These are phyloP conservation scores for Myrmophylax atrothorax DNA, from an alignment of 2,113 vertebrate genomes.

Conservation along the genomic window DNA sequence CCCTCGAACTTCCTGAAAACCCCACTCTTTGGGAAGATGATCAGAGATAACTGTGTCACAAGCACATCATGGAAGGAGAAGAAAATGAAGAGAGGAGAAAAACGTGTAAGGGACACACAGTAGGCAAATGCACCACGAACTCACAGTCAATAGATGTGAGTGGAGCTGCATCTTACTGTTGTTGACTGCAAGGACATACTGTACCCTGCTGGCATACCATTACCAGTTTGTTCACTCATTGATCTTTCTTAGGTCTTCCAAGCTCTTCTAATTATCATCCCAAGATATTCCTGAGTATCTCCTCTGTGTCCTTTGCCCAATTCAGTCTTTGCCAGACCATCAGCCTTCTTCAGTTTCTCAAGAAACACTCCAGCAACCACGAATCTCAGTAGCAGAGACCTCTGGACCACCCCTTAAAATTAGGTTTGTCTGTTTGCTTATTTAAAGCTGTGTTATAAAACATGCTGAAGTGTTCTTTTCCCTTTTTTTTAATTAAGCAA, in stretches of 20 bases:
- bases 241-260: not conserved
- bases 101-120: not conserved
- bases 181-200: not conserved
- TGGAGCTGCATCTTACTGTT: not conserved
- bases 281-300: not conserved
- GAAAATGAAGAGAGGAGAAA: not conserved
- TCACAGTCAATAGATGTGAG: not conserved
- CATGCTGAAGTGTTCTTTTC: not conserved
- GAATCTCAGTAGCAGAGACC: not conserved
- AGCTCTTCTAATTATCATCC: not conserved
- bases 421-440: not conserved
- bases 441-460: constrained; percentile 29
- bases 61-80: not conserved
- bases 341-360: not conserved
- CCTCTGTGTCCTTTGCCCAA: not conserved
- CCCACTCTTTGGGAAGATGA: not conserved
- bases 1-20: not conserved
- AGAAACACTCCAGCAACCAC: not conserved
- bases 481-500: not conserved
- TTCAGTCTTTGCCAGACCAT: not conserved
- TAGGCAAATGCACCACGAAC: not conserved
- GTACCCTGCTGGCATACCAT: not conserved
- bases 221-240: not conserved
- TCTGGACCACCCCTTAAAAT: not conserved
- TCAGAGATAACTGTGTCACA: not conserved